These are phyloP conservation scores for Entomobrya proxima DNA, from an alignment of 2,888 invertebrate genomes.

Conservation along the genomic window DNA sequence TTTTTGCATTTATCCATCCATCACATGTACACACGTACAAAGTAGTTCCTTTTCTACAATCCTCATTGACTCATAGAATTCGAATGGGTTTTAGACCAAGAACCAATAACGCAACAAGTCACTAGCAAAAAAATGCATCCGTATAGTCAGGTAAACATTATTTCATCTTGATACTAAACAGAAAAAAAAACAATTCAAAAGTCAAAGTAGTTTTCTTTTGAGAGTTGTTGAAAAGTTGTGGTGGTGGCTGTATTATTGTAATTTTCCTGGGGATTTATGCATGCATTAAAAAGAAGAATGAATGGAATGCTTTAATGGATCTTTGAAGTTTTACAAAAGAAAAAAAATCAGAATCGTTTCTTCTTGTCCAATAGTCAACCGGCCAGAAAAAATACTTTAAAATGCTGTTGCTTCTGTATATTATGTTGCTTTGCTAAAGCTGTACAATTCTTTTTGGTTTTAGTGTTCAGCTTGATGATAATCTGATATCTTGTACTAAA, in stretches of 20 bases:
- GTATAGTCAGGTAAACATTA: not conserved
- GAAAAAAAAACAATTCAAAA: slow-evolving; percentile 10
- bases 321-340: slow-evolving; percentile 28
- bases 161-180: not conserved
- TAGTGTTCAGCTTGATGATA: not conserved
- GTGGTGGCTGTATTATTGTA: slow-evolving; percentile 38
- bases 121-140: slow-evolving; percentile 33
- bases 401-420: slow-evolving; percentile 35
- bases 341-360: not conserved
- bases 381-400: slow-evolving; percentile 36
- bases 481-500: slow-evolving; percentile 6
- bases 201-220: slow-evolving; percentile 28
- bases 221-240: too few species aligned
- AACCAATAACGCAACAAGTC: not conserved
- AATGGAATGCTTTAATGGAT: slow-evolving; percentile 64
- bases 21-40: slow-evolving; percentile 42
- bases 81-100: not conserved
- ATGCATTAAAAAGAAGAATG: slow-evolving; percentile 62
- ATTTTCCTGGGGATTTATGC: slow-evolving; percentile 62
- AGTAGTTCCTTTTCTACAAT: not conserved
- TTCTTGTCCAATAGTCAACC: slow-evolving; percentile 11
- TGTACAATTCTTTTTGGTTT: not conserved
- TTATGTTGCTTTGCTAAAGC: not conserved
- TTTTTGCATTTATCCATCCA: slow-evolving; percentile 42
- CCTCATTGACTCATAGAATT: slow-evolving; percentile 36